Percentiles rank a stretch among this genome's conserved stretches.
Evolutionary conservation across 2,888 invertebrate genomes (phyloP).

Genomic region (Unio delphinus): DNA sequence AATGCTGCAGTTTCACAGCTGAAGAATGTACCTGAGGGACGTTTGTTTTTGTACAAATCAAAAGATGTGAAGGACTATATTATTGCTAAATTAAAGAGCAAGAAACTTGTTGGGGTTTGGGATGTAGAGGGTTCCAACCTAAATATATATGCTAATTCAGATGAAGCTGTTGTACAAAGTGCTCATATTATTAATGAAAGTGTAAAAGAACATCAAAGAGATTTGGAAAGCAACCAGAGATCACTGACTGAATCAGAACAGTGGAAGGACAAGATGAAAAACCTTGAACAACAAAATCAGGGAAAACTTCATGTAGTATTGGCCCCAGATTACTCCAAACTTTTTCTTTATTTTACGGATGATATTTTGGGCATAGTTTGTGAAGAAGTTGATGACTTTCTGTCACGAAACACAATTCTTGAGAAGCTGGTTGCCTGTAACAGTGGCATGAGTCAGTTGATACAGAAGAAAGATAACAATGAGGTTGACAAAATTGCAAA

Average conservation of each 20-base stretch:
- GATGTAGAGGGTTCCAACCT: no score
- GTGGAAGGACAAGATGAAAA: slow-evolving; percentile 1
- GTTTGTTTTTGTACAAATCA: no score
- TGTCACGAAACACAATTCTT: slow-evolving; percentile 25
- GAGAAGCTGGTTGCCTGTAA: slow-evolving; percentile 10
- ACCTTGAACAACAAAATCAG: not conserved
- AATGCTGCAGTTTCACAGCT: no score
- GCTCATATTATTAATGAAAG: no score
- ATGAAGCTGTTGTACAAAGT: no score
- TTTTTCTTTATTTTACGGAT: slow-evolving; percentile 16
- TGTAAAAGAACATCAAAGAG: no score
- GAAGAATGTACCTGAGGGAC: no score
- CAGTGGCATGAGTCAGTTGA: slow-evolving; percentile 14
- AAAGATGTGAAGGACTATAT: no score
- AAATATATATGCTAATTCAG: no score
- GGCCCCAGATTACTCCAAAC: not conserved
- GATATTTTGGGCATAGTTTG: slow-evolving; percentile 12
- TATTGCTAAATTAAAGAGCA: no score
- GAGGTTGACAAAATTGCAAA: slow-evolving; percentile 18
- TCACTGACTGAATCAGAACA: not conserved
- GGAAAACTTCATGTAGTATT: no score
- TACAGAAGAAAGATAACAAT: slow-evolving; percentile 18
- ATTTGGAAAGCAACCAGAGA: not conserved
- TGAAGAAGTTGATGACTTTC: slow-evolving; percentile 18
- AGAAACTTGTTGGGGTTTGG: no score